A percentile compares a stretch with the other conserved stretches of the same genome.
phyloP scores from a whole-genome alignment of 2,797 vertebrate genomes.

The Discoglossus pictus region DNA sequence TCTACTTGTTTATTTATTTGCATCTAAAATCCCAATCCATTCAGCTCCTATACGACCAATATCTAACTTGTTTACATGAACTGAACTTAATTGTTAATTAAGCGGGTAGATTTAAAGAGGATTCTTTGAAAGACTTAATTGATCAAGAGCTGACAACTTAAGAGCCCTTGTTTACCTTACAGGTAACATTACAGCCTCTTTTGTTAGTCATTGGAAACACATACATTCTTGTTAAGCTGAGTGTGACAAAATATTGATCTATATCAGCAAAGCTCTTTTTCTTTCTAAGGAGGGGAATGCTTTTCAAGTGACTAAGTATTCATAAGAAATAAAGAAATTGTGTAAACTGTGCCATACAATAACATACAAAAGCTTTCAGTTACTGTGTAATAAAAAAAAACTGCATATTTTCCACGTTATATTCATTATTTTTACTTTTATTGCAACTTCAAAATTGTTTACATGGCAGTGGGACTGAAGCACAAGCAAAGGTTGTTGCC shows the following conservation, averaged over 20 bases:
- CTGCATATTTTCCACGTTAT: no score
- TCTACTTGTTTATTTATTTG: no score
- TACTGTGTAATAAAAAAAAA: no score
- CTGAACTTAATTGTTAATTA: constrained; percentile 7
- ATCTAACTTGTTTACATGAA: no score
- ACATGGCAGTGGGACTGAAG: no score
- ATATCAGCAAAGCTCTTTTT: constrained; percentile 23
- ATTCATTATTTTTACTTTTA: no score
- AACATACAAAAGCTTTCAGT: constrained; percentile 16
- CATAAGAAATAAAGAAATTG: constrained; percentile 10
- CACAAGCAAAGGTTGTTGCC: neutral
- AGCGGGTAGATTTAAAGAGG: constrained; percentile 22
- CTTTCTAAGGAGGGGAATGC: constrained; percentile 26
- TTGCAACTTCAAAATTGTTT: no score
- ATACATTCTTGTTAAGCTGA: constrained; percentile 33
- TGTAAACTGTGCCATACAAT: constrained; percentile 28
- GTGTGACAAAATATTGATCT: constrained; percentile 50
- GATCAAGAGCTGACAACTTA: constrained; percentile 15
- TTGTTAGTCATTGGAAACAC: constrained; percentile 35
- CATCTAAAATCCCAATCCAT: no score
- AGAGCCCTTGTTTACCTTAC: constrained; percentile 37
- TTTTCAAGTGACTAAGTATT: constrained; percentile 16
- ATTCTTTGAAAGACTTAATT: constrained; percentile 16
- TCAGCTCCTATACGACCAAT: no score
- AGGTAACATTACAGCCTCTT: constrained; percentile 13